phyloP scores from a whole-genome alignment of 2,888 invertebrate genomes.

The Troilus luridus region DNA sequence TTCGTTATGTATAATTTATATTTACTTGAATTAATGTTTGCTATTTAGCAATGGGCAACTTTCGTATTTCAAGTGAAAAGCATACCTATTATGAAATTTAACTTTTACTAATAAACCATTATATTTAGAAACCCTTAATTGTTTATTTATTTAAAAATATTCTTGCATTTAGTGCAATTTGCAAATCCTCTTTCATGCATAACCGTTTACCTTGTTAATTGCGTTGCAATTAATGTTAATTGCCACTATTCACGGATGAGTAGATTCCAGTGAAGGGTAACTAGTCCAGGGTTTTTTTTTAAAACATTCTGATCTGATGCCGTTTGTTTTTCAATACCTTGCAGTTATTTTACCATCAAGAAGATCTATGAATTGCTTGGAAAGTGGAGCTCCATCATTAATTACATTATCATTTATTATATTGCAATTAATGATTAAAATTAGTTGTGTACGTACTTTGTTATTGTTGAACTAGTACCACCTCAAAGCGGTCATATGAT shows the following conservation, averaged over 20 bases:
- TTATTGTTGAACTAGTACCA: too few relatives aligned
- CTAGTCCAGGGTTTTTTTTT: not conserved
- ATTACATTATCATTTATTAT: not conserved
- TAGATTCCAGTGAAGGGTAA: not conserved
- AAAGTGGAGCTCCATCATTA: not conserved
- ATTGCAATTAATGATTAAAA: not conserved
- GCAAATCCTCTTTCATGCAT: not conserved
- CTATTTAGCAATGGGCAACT: too few relatives aligned
- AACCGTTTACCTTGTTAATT: not conserved
- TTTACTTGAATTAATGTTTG: too few relatives aligned
- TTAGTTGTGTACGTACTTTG: not conserved
- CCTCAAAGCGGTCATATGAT: not conserved
- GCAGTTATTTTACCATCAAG: too few relatives aligned
- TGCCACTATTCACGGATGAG: not conserved
- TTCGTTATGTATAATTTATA: too few relatives aligned
- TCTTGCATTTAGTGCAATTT: not conserved
- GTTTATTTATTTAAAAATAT: not conserved
- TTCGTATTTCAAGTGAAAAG: too few relatives aligned
- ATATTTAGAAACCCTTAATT: not conserved
- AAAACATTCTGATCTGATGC: not conserved
- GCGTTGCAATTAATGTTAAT: not conserved
- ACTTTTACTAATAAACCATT: too few relatives aligned
- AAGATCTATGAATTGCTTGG: too few relatives aligned
- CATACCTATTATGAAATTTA: too few relatives aligned
- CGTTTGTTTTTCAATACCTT: not conserved